A percentile compares a stretch with the other conserved stretches of the same genome.
Evolutionary conservation across 2,888 invertebrate species (phyloP).

Genomic region (Stenichneumon culpator): DNA sequence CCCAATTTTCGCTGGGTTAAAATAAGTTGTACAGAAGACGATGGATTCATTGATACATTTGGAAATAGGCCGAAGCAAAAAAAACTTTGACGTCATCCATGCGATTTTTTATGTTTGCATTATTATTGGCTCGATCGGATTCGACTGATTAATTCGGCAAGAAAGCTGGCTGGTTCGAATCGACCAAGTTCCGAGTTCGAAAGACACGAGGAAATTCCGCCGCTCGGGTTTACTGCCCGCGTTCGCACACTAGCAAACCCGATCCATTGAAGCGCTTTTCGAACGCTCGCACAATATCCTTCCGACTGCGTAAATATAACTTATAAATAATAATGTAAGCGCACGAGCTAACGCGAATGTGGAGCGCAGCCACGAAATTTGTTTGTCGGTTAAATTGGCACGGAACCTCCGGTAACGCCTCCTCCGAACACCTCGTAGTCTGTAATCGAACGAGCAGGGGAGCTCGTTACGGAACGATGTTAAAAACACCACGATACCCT

Average conservation of each 20-base stretch:
- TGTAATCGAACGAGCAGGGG: conserved; percentile 9
- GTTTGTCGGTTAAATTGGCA: conserved; percentile 73
- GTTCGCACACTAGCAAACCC: neutral
- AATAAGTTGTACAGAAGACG: too few species aligned
- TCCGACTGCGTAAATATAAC: conserved; percentile 29
- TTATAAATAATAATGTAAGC: conserved; percentile 58
- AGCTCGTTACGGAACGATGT: conserved; percentile 24
- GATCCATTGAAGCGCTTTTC: conserved; percentile 32
- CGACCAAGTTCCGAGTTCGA: neutral
- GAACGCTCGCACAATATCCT: conserved; percentile 5
- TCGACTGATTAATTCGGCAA: neutral
- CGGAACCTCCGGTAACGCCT: conserved; percentile 33
- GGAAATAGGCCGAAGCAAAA: neutral
- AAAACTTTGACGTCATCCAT: neutral
- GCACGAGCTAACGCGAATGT: conserved; percentile 64
- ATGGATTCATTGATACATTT: too few species aligned
- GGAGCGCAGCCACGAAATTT: conserved; percentile 72
- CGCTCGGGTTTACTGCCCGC: conserved; percentile 49
- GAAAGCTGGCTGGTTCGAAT: neutral
- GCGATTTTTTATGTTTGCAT: neutral
- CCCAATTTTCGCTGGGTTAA: too few species aligned
- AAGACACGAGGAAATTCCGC: conserved; percentile 37
- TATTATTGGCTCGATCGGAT: neutral
- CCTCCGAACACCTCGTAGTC: conserved; percentile 19
- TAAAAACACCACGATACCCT: conserved; percentile 3